phyloP scores from a whole-genome alignment of 2,113 vertebrate genomes.

The Hippopotamus amphibius region DNA sequence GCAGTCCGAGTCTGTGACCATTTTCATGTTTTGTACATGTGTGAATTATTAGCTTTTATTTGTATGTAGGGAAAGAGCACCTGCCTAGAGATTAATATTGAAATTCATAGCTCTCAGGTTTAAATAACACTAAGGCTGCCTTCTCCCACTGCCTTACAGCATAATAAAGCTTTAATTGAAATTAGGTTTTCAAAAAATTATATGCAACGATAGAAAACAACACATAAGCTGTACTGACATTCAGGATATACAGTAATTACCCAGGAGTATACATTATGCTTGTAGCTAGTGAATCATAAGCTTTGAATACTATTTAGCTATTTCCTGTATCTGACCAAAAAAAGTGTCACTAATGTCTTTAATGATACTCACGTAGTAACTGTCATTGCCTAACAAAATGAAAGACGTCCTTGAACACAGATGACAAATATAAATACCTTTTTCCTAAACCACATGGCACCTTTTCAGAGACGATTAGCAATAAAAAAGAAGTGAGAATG shows the following conservation, averaged over 20 bases:
- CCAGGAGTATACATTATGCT: slow-evolving; percentile 66
- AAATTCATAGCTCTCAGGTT: slow-evolving; percentile 63
- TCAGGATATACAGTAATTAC: slow-evolving; percentile 72
- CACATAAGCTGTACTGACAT: slow-evolving; percentile 34
- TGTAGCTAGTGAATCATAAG: slow-evolving; percentile 70
- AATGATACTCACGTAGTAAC: slow-evolving; percentile 31
- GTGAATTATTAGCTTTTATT: slow-evolving; percentile 38
- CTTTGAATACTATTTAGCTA: slow-evolving; percentile 77
- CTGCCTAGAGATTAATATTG: slow-evolving; percentile 68
- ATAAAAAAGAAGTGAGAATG: not conserved
- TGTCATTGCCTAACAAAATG: slow-evolving; percentile 70
- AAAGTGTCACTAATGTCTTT: slow-evolving; percentile 61
- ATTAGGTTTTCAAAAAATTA: slow-evolving; percentile 78
- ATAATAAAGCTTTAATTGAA: slow-evolving; percentile 69
- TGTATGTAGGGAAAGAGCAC: not conserved
- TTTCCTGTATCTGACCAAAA: slow-evolving; percentile 77
- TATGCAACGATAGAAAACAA: slow-evolving; percentile 74
- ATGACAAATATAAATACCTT: not conserved
- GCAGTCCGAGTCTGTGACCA: slow-evolving; percentile 69
- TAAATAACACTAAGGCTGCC: slow-evolving; percentile 49
- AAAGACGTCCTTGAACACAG: slow-evolving; percentile 59
- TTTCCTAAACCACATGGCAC: not conserved
- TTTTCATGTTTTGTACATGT: slow-evolving; percentile 60
- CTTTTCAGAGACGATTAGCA: not conserved
- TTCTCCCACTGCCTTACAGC: slow-evolving; percentile 55